Evolutionary conservation across 2,888 invertebrate genomes (phyloP).

Genomic region (Drosophila villosipedis): DNA sequence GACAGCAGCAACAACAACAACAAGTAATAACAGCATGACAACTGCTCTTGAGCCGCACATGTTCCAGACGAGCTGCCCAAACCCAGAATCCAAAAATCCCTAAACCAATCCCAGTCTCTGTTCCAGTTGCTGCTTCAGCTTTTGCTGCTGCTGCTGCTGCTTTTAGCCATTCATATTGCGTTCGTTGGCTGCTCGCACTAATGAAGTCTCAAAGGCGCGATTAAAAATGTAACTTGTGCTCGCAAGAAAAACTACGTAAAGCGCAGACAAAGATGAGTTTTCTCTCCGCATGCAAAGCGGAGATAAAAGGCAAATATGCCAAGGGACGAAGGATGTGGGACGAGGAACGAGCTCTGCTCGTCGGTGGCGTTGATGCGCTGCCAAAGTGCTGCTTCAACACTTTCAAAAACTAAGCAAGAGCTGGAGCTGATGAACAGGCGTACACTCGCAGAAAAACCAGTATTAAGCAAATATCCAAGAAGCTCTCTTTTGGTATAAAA

Average conservation of each 20-base stretch:
- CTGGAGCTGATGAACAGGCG: neutral
- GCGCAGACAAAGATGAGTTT: conserved; percentile 53
- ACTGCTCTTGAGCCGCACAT: conserved; percentile 74
- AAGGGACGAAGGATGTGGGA: conserved; percentile 36
- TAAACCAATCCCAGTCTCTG: conserved; percentile 23
- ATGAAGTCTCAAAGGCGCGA: conserved; percentile 81
- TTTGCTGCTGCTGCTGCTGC: conserved; percentile 23
- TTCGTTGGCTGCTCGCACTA: conserved; percentile 61
- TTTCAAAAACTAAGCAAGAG: conserved; percentile 59
- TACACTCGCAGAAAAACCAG: neutral
- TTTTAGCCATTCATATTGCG: conserved; percentile 64
- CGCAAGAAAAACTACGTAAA: conserved; percentile 60
- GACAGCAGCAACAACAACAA: conserved; percentile 59
- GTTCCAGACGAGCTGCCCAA: conserved; percentile 50
- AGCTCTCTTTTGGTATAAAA: neutral
- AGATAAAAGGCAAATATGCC: conserved; percentile 76
- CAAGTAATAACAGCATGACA: conserved; percentile 29
- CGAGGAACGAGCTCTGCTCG: conserved; percentile 29
- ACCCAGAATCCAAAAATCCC: conserved; percentile 10
- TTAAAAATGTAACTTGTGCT: conserved; percentile 79
- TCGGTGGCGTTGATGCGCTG: conserved; percentile 77
- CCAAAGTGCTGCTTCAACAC: conserved; percentile 81
- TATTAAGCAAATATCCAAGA: neutral
- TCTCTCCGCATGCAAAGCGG: conserved; percentile 63
- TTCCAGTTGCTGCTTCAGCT: conserved; percentile 14